Conservation (phyloP, 2,113 vertebrate genomes). For the Connochaetes taurinus region DNA sequence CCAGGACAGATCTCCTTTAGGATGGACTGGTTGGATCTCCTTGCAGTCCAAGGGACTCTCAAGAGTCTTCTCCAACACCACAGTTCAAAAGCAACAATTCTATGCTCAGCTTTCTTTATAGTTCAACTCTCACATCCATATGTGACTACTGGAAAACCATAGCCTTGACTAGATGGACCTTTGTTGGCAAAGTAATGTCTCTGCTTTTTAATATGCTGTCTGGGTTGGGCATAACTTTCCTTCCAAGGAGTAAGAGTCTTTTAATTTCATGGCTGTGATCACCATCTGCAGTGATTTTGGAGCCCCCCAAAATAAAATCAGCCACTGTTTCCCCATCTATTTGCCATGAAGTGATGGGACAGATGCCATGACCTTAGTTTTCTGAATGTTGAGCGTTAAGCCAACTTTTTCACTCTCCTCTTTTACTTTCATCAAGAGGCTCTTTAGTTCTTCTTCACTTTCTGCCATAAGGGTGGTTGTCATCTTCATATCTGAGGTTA, state of each 20-base stretch:
- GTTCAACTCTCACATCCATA: neutral
- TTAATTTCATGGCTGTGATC: neutral
- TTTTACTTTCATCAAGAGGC: neutral
- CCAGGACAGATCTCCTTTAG: neutral
- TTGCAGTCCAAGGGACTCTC: neutral
- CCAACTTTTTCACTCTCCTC: neutral
- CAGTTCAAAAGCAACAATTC: neutral
- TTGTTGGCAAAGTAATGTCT: neutral
- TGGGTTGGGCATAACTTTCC: neutral
- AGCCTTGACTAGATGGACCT: neutral
- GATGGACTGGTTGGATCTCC: neutral
- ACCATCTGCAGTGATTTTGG: neutral
- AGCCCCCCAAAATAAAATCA: rapidly evolving
- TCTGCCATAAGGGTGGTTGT: neutral
- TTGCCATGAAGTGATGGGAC: neutral
- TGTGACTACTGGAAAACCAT: neutral
- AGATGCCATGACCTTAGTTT: neutral
- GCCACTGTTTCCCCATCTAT: neutral
- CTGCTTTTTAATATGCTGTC: neutral
- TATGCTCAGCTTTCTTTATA: neutral
- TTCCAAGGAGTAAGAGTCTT: neutral
- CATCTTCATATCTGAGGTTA: neutral
- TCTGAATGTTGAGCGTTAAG: neutral
- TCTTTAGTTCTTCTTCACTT: neutral
- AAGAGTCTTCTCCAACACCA: neutral